Conservation (phyloP, 2,888 invertebrate genomes). For the Drosophila anceps region DNA sequence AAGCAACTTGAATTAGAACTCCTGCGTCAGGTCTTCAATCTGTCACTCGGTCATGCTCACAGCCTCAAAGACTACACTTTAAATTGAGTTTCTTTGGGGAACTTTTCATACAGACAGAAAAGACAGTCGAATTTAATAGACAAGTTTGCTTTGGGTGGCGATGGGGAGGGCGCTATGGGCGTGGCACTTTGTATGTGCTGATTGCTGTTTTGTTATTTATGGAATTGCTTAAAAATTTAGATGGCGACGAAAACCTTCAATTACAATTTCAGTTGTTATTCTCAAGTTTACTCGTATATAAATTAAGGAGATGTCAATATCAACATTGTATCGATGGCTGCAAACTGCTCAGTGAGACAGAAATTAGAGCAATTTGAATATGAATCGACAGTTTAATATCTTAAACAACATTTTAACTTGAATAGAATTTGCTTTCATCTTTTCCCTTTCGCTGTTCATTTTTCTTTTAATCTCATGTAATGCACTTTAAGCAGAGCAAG, state of each 20-base stretch:
- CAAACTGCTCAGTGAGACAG: not conserved
- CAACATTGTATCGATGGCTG: not conserved
- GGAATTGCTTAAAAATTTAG: conserved; percentile 71
- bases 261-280: conserved; percentile 19
- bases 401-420: no score
- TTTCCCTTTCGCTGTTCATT: not conserved
- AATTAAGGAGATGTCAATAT: not conserved
- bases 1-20: conserved; percentile 14
- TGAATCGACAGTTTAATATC: not conserved
- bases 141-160: conserved; percentile 17
- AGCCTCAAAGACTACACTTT: conserved; percentile 57
- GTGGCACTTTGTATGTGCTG: conserved; percentile 43
- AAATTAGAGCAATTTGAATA: not conserved
- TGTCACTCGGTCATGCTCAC: conserved; percentile 49
- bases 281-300: not conserved
- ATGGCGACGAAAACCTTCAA: conserved; percentile 48
- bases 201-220: conserved; percentile 74
- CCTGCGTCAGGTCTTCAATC: conserved; percentile 51
- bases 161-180: not conserved
- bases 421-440: not conserved
- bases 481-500: not conserved
- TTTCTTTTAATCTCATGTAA: not conserved
- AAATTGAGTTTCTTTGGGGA: conserved; percentile 65
- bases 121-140: conserved; percentile 46
- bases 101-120: conserved; percentile 43